Percentiles rank a stretch among this genome's conserved stretches.
Evolutionary conservation across 2,888 invertebrate genomes (phyloP).

Genomic region (Orchesellides sinensis): DNA sequence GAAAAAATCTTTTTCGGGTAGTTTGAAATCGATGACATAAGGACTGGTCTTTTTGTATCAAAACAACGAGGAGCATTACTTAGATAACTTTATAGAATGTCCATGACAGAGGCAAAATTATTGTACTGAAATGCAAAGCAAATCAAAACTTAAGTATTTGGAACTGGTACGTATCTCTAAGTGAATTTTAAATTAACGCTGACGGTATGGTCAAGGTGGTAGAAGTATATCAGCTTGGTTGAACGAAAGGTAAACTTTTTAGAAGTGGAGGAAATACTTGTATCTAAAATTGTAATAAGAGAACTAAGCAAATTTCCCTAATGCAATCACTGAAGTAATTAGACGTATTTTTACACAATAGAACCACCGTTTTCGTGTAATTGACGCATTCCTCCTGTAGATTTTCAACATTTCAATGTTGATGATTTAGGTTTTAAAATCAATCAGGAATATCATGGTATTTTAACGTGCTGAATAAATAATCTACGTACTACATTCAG

Average conservation of each 20-base stretch:
- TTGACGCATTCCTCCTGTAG: constrained; percentile 50
- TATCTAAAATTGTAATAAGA: not conserved
- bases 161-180: too few species aligned
- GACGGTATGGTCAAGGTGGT: not conserved
- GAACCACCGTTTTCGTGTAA: constrained; percentile 33
- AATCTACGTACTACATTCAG: constrained; percentile 7
- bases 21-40: constrained; percentile 35
- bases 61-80: constrained; percentile 32
- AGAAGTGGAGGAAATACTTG: too few species aligned
- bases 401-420: constrained; percentile 20
- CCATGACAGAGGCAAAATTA: not conserved
- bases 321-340: constrained; percentile 17
- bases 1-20: not conserved
- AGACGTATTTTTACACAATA: constrained; percentile 57
- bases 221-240: not conserved
- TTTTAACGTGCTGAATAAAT: constrained; percentile 1
- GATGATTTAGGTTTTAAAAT: not conserved
- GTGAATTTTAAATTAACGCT: not conserved
- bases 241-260: not conserved
- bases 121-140: not conserved
- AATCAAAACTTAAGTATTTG: not conserved
- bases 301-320: constrained; percentile 18
- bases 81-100: not conserved
- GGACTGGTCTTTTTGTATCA: constrained; percentile 52
- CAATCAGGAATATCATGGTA: constrained; percentile 39